Evolutionary conservation across 2,113 vertebrate species (phyloP).

Genomic region (Haliaeetus leucogaster): DNA sequence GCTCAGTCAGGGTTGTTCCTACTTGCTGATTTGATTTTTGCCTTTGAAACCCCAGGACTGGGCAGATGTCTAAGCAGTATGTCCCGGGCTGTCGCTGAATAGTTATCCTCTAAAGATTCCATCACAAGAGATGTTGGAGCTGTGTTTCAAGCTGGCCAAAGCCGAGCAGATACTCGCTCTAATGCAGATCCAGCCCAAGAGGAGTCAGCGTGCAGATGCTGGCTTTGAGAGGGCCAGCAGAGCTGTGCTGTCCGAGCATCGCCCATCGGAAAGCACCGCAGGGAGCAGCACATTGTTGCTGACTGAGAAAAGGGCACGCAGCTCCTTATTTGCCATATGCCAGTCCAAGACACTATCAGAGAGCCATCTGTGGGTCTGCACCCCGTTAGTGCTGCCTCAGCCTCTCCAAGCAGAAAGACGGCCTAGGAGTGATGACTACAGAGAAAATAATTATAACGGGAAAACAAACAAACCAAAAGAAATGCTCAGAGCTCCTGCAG

Average conservation of each 20-base stretch:
- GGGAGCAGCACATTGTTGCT: background rate
- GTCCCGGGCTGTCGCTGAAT: fast-evolving
- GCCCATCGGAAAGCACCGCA: background rate
- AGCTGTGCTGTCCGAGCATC: background rate
- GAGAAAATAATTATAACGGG: background rate
- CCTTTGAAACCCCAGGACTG: background rate
- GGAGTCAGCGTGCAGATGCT: background rate
- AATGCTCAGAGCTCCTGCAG: conserved; percentile 10
- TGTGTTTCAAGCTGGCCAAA: background rate
- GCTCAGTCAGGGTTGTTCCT: background rate
- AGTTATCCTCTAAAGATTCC: background rate
- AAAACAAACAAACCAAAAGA: background rate
- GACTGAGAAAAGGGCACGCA: background rate
- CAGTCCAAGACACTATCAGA: background rate
- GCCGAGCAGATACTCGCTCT: fast-evolving
- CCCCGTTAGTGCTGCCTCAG: conserved; percentile 46
- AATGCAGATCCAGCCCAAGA: background rate
- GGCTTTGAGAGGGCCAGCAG: background rate
- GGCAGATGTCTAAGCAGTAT: background rate
- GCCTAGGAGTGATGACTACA: conserved; percentile 25
- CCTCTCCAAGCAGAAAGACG: conserved; percentile 3
- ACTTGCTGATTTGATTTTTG: background rate
- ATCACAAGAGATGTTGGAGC: background rate
- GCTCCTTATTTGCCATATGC: conserved; percentile 33
- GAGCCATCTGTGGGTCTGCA: conserved; percentile 14